phyloP scores from a whole-genome alignment of 1,140 invertebrate species.

The Drosophila triauraria region DNA sequence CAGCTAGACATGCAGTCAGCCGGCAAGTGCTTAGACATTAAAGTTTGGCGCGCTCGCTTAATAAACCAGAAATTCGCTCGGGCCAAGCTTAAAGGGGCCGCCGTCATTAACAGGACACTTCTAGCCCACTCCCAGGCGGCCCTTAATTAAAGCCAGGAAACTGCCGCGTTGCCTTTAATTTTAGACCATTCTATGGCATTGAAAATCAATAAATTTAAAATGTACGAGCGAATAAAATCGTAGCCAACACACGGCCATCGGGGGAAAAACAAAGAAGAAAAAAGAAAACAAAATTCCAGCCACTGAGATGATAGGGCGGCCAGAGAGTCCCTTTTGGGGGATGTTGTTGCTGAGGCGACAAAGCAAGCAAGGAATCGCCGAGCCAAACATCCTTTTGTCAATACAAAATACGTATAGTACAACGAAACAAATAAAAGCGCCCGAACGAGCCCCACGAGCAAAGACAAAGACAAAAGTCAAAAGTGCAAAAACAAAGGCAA shows the following conservation, averaged over 20 bases:
- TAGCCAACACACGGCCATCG: slow-evolving; percentile 21
- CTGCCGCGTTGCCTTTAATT: slow-evolving; percentile 54
- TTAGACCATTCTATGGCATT: slow-evolving; percentile 45
- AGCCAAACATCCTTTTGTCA: slow-evolving; percentile 82
- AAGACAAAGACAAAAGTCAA: slow-evolving; percentile 82
- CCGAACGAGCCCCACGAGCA: slow-evolving; percentile 42
- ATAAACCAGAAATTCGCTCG: slow-evolving; percentile 72
- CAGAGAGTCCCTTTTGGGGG: slow-evolving; percentile 47
- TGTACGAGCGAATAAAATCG: slow-evolving; percentile 53
- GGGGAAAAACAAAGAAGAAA: slow-evolving; percentile 13
- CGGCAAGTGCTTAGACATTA: slow-evolving; percentile 75
- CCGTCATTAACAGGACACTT: slow-evolving; percentile 63
- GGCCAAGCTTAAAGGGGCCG: slow-evolving; percentile 73
- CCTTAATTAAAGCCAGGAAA: slow-evolving; percentile 62
- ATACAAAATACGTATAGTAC: slow-evolving; percentile 76
- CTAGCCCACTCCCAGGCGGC: slow-evolving; percentile 21
- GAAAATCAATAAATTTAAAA: slow-evolving; percentile 83
- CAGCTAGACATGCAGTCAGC: slow-evolving; percentile 53
- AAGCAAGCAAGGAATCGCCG: slow-evolving; percentile 76
- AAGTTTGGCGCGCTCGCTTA: slow-evolving; percentile 67
- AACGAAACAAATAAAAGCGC: slow-evolving; percentile 54
- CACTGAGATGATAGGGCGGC: slow-evolving; percentile 51
- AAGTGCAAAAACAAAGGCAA: slow-evolving; percentile 68
- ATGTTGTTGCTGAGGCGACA: slow-evolving; percentile 59
- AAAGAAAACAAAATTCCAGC: slow-evolving; percentile 54